These are phyloP conservation scores for Hippoglossus hippoglossus DNA, from an alignment of 2,797 vertebrate species.

Conservation along the genomic window DNA sequence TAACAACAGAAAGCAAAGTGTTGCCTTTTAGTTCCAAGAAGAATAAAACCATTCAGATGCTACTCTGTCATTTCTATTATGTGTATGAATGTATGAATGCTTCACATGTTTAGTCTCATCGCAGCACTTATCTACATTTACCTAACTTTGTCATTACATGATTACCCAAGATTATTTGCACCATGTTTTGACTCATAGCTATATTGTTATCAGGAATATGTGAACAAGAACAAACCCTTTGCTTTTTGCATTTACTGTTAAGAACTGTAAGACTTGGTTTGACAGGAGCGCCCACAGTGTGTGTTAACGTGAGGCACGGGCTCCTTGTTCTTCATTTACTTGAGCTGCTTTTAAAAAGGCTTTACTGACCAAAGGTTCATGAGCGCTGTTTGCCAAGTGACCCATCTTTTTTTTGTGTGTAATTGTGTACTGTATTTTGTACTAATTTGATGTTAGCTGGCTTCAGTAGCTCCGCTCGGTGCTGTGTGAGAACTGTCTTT, in stretches of 20 bases:
- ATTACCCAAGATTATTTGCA: constrained; percentile 70
- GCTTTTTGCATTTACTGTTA: constrained; percentile 80
- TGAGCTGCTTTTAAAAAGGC: constrained; percentile 75
- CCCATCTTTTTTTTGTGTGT: constrained; percentile 59
- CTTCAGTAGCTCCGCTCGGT: constrained; percentile 70
- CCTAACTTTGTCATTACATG: constrained; percentile 64
- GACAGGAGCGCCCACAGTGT: constrained; percentile 40
- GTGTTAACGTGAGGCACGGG: constrained; percentile 62
- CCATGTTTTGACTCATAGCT: constrained; percentile 77
- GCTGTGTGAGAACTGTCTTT: constrained; percentile 78
- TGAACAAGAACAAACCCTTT: constrained; percentile 71
- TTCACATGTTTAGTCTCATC: constrained; percentile 66
- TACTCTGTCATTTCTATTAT: constrained; percentile 62
- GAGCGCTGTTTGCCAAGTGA: constrained; percentile 67
- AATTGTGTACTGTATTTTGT: constrained; percentile 82
- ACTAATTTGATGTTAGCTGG: constrained; percentile 74
- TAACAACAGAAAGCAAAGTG: constrained; percentile 13
- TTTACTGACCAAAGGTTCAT: constrained; percentile 77
- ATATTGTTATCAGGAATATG: constrained; percentile 73
- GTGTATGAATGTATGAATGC: constrained; percentile 60
- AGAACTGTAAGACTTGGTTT: constrained; percentile 74
- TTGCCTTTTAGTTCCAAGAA: constrained; percentile 38
- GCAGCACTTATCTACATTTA: constrained; percentile 71
- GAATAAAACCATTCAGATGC: constrained; percentile 38
- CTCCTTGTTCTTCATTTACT: constrained; percentile 75